Percentiles rank a stretch among this genome's conserved stretches.
phyloP scores from a whole-genome alignment of 2,888 invertebrate species.

The Cheilosia urbana region DNA sequence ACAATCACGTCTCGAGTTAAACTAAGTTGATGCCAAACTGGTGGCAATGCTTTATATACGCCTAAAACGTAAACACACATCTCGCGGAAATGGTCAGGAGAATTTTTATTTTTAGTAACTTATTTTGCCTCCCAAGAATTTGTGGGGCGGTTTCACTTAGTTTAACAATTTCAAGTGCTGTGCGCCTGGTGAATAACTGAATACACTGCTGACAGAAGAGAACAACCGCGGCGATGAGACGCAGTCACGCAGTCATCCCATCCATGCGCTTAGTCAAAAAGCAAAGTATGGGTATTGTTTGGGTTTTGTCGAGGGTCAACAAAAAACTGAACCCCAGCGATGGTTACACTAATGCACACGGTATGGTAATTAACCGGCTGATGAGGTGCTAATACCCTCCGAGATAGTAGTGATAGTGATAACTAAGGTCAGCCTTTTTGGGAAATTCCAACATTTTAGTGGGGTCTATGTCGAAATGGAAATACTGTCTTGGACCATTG shows the following conservation, averaged over 20 bases:
- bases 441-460: conserved; percentile 32
- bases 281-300: conserved; percentile 1
- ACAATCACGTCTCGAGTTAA: conserved; percentile 73
- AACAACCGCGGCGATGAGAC: conserved; percentile 20
- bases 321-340: too few relatives aligned
- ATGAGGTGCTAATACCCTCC: conserved; percentile 49
- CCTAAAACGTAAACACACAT: conserved; percentile 5
- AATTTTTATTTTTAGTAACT: conserved; percentile 39
- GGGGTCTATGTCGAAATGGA: conserved; percentile 23
- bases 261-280: conserved; percentile 22
- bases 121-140: conserved; percentile 53
- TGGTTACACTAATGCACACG: conserved; percentile 35
- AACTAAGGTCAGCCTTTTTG: conserved; percentile 50
- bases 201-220: not conserved
- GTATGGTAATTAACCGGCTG: conserved; percentile 54
- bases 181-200: conserved; percentile 17
- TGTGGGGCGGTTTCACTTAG: conserved; percentile 46
- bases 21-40: conserved; percentile 59
- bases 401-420: conserved; percentile 24
- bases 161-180: conserved; percentile 51
- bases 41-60: conserved; percentile 59
- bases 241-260: conserved; percentile 31
- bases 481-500: conserved; percentile 12
- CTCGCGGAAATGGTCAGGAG: conserved; percentile 65
- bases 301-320: conserved; percentile 71